Conservation (phyloP, 2,113 vertebrate species). For the Melanerpes formicivorus region DNA sequence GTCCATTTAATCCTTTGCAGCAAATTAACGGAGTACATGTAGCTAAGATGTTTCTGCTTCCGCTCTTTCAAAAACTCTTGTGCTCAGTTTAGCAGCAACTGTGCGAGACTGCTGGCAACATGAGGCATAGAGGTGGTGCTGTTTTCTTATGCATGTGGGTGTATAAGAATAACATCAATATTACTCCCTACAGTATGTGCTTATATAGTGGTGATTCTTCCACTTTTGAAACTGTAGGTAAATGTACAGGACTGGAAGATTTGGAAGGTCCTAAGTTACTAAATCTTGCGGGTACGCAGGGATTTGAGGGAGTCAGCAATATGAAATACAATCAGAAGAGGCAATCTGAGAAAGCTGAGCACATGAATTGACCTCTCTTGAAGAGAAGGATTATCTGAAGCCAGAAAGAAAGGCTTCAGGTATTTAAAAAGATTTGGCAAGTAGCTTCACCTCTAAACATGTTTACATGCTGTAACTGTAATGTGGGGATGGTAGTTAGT, state of each 20-base stretch:
- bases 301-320: neutral
- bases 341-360: neutral
- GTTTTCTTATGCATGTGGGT: neutral
- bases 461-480: neutral
- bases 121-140: neutral
- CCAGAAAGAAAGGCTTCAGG: neutral
- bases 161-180: neutral
- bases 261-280: neutral
- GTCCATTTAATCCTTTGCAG: neutral
- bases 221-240: neutral
- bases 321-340: neutral
- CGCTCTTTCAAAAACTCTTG: neutral
- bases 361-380: neutral
- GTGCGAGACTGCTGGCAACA: neutral
- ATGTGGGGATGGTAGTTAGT: neutral
- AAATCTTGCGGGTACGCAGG: neutral
- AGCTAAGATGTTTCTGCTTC: neutral
- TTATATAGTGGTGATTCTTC: neutral
- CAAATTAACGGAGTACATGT: fast-evolving
- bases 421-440: neutral
- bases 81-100: neutral
- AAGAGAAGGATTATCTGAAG: neutral
- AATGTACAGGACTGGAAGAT: neutral
- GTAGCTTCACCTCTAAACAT: neutral
- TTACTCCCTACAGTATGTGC: neutral